A percentile compares a stretch with the other conserved stretches of the same genome.
Conservation (phyloP, 92 coral and sea anemone genomes). For the Metridium senile region DNA sequence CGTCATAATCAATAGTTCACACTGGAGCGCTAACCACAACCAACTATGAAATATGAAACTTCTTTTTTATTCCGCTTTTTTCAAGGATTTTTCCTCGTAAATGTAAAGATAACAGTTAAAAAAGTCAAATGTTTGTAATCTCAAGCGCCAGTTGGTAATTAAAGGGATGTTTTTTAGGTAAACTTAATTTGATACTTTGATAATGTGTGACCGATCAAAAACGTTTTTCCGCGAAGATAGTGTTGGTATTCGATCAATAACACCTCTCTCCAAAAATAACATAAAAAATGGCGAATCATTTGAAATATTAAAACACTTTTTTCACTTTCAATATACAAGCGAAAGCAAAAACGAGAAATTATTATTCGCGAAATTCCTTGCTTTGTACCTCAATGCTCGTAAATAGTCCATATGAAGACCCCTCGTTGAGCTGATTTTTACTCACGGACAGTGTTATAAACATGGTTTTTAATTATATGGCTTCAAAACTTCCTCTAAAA, state of each 20-base stretch:
- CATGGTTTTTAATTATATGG: background rate
- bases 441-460: background rate
- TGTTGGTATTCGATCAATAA: slow-evolving; percentile 7
- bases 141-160: background rate
- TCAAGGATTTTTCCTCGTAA: background rate
- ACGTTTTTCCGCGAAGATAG: slow-evolving; percentile 32
- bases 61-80: background rate
- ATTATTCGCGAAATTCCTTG: slow-evolving; percentile 11
- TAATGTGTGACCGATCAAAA: slow-evolving; percentile 40
- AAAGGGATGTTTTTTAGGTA: slow-evolving; percentile 36
- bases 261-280: background rate
- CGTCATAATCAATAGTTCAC: slow-evolving; percentile 20
- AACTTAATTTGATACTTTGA: slow-evolving; percentile 30
- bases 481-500: background rate
- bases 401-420: slow-evolving; percentile 7
- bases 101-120: background rate
- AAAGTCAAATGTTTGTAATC: background rate
- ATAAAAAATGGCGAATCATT: slow-evolving; percentile 28
- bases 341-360: slow-evolving; percentile 22
- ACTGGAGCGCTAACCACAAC: slow-evolving; percentile 32
- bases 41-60: background rate
- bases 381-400: background rate
- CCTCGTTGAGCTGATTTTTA: slow-evolving; percentile 19
- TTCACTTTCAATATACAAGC: slow-evolving; percentile 43
- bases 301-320: slow-evolving; percentile 59